These are phyloP conservation scores for Halocynthia roretzi DNA, from an alignment of 23 tunicate genomes.

Conservation along the genomic window DNA sequence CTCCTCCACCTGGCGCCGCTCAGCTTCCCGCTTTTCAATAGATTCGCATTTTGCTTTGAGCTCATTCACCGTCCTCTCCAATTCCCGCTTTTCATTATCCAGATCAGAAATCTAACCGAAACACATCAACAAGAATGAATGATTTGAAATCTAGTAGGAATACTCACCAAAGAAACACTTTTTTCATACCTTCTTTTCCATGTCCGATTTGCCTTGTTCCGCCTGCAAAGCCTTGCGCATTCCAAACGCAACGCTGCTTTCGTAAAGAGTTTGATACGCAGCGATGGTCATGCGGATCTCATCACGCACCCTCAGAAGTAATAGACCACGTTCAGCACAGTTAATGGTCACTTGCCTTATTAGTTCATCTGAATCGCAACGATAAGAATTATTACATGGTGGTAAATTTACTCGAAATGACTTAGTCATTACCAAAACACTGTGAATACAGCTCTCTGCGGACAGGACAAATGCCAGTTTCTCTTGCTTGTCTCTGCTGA, in stretches of 20 bases:
- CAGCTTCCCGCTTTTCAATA: conserved; percentile 93
- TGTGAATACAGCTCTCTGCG: conserved; percentile 97
- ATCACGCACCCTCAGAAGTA: conserved; percentile 92
- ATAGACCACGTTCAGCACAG: conserved; percentile 98
- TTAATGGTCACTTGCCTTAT: conserved; percentile 98
- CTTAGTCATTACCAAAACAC: conserved; percentile 65
- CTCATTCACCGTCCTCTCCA: conserved; percentile 81
- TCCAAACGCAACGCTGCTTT: conserved; percentile 97
- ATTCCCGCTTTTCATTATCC: conserved; percentile 86
- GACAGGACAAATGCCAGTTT: conserved; percentile 99
- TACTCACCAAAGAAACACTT: not conserved
- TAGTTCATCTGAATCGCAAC: conserved; percentile 65
- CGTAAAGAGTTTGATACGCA: conserved; percentile 97
- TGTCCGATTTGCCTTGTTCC: conserved; percentile 96
- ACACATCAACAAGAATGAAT: not conserved
- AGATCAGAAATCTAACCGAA: conserved; percentile 56
- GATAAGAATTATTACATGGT: not conserved
- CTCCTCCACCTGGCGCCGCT: conserved; percentile 86
- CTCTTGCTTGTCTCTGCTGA: conserved; percentile 98
- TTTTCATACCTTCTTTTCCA: conserved; percentile 74
- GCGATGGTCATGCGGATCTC: conserved; percentile 99
- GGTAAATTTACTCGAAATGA: not conserved
- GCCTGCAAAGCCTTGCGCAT: conserved; percentile 98
- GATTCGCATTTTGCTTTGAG: conserved; percentile 95
- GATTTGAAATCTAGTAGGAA: not conserved